These are phyloP conservation scores for Cyphomyrus discorhynchus DNA, from an alignment of 2,113 vertebrate species.

Conservation along the genomic window DNA sequence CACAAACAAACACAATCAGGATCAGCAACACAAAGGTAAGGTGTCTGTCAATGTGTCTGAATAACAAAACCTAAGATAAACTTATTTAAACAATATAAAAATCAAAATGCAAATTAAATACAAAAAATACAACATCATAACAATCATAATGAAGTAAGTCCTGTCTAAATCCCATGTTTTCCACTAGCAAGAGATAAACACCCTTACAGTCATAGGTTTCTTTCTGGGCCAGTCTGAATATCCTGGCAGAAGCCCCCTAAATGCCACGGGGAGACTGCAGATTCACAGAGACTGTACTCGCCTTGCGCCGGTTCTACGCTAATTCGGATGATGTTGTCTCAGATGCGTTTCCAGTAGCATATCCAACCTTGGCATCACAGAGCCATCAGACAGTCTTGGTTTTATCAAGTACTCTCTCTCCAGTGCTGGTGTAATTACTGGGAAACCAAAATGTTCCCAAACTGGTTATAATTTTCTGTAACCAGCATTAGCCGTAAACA, in stretches of 20 bases:
- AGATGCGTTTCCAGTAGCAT: neutral
- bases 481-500: neutral
- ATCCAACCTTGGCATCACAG: neutral
- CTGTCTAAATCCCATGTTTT: neutral
- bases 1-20: too few relatives aligned
- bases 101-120: too few relatives aligned
- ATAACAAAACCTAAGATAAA: too few relatives aligned
- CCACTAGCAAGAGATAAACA: neutral
- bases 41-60: too few relatives aligned
- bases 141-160: neutral
- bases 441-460: too few relatives aligned
- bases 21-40: too few relatives aligned
- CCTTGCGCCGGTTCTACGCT: neutral
- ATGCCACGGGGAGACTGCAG: neutral
- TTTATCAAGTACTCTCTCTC: neutral
- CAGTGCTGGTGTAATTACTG: neutral
- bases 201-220: too few relatives aligned
- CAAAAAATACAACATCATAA: neutral
- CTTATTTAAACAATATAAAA: too few relatives aligned
- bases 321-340: neutral
- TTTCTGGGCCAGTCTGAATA: neutral
- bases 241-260: neutral
- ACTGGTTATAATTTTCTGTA: neutral
- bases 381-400: too few relatives aligned
- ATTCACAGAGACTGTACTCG: neutral